These are phyloP conservation scores for Florisuga fusca DNA, from an alignment of 2,797 vertebrate genomes.

Conservation along the genomic window DNA sequence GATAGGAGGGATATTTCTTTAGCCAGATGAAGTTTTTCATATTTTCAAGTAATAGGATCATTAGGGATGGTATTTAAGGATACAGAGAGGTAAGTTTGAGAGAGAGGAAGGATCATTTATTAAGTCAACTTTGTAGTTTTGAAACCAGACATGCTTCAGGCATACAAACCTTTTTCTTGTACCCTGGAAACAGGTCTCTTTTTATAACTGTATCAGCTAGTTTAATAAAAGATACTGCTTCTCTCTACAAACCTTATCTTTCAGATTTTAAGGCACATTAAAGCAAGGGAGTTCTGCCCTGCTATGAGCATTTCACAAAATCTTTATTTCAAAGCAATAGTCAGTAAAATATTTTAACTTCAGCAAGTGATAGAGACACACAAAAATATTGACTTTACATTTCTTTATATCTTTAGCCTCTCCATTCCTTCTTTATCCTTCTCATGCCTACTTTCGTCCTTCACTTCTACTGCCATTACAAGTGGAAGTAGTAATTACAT, in stretches of 20 bases:
- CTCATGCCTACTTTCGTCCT: slow-evolving; percentile 35
- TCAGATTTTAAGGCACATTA: slow-evolving; percentile 60
- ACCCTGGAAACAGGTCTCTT: slow-evolving; percentile 46
- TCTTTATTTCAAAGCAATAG: slow-evolving; percentile 61
- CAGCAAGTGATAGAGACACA: slow-evolving; percentile 14
- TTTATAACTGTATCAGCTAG: slow-evolving; percentile 64
- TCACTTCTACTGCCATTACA: slow-evolving; percentile 56
- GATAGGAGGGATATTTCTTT: slow-evolving; percentile 7
- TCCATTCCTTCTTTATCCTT: slow-evolving; percentile 38
- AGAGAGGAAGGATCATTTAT: slow-evolving; percentile 49
- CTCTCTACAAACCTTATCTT: slow-evolving; percentile 46
- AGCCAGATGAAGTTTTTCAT: neutral
- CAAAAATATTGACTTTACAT: slow-evolving; percentile 61
- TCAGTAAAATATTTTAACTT: slow-evolving; percentile 57
- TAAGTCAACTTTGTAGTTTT: slow-evolving; percentile 44
- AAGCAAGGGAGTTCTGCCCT: slow-evolving; percentile 48
- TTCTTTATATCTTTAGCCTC: slow-evolving; percentile 20
- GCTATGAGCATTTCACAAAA: slow-evolving; percentile 43
- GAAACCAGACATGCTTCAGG: slow-evolving; percentile 56
- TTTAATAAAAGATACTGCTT: slow-evolving; percentile 72
- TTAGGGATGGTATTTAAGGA: slow-evolving; percentile 35
- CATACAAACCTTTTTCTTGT: slow-evolving; percentile 49
- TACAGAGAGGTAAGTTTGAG: slow-evolving; percentile 14
- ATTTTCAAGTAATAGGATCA: slow-evolving; percentile 56
- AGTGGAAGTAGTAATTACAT: slow-evolving; percentile 67